phyloP scores from a whole-genome alignment of 2,113 vertebrate genomes.

The Anhinga rufa region DNA sequence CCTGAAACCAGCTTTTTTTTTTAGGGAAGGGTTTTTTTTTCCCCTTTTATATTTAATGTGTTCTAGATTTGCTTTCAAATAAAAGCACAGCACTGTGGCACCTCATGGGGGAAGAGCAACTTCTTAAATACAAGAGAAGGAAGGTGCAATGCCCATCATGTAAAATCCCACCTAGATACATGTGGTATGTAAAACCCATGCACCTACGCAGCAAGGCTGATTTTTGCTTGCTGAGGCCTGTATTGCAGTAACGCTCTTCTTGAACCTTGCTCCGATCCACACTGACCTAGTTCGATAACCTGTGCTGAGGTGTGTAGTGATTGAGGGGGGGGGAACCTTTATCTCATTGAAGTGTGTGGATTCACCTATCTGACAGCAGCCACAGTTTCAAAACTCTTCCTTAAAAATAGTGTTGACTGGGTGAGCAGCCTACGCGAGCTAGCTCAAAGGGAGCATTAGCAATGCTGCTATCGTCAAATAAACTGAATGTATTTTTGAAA shows the following conservation, averaged over 20 bases:
- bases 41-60: neutral
- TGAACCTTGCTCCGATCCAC: neutral
- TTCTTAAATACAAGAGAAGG: neutral
- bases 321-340: rapidly evolving
- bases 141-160: neutral
- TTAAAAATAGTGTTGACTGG: neutral
- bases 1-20: neutral
- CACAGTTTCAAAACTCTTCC: neutral
- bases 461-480: neutral
- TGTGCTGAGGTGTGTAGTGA: no score
- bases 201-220: neutral
- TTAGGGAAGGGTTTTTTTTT: neutral
- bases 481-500: rapidly evolving
- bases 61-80: neutral
- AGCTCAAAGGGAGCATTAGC: neutral
- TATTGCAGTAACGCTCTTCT: neutral
- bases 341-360: neutral
- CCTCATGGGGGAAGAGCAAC: neutral
- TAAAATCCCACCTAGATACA: neutral
- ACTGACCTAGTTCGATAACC: neutral
- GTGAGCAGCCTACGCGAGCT: neutral
- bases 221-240: neutral
- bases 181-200: neutral
- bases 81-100: neutral
- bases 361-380: neutral